A percentile compares a stretch with the other conserved stretches of the same genome.
These are phyloP conservation scores for Trissolcus japonicus DNA, from an alignment of 2,888 invertebrate species.

Conservation along the genomic window DNA sequence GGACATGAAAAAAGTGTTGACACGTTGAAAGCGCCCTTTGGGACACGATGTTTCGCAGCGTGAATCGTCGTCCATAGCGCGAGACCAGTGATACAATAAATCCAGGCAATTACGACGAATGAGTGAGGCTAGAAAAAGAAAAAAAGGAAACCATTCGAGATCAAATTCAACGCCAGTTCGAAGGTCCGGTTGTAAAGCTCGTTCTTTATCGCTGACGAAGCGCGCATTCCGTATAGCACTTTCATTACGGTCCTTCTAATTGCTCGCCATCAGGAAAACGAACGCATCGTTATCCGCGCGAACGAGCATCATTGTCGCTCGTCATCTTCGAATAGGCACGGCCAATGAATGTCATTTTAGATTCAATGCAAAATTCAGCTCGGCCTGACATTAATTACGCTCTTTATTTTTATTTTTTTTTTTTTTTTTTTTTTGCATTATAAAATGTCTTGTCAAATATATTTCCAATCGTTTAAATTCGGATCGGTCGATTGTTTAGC, in stretches of 20 bases:
- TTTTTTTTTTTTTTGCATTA: no score
- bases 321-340: constrained; percentile 50
- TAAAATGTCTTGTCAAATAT: no score
- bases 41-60: constrained; percentile 32
- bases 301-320: constrained; percentile 57
- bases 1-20: constrained; percentile 40
- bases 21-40: constrained; percentile 33
- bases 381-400: constrained; percentile 37
- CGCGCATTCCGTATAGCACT: constrained; percentile 71
- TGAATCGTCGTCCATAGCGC: constrained; percentile 45
- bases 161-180: constrained; percentile 65
- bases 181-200: constrained; percentile 67
- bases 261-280: constrained; percentile 70
- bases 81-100: constrained; percentile 69
- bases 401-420: constrained; percentile 5
- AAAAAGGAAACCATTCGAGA: constrained; percentile 38
- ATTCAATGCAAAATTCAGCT: constrained; percentile 49
- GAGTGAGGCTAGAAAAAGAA: constrained; percentile 66
- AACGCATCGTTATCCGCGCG: constrained; percentile 57
- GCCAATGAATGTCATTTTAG: constrained; percentile 51
- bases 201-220: constrained; percentile 69
- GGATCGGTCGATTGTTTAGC: no score
- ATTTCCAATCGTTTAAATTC: no score
- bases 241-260: constrained; percentile 74
- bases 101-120: constrained; percentile 72